Base-by-base conservation (phyloP, 1,140 invertebrate species). In the Lepidurus arcticus region DNA sequence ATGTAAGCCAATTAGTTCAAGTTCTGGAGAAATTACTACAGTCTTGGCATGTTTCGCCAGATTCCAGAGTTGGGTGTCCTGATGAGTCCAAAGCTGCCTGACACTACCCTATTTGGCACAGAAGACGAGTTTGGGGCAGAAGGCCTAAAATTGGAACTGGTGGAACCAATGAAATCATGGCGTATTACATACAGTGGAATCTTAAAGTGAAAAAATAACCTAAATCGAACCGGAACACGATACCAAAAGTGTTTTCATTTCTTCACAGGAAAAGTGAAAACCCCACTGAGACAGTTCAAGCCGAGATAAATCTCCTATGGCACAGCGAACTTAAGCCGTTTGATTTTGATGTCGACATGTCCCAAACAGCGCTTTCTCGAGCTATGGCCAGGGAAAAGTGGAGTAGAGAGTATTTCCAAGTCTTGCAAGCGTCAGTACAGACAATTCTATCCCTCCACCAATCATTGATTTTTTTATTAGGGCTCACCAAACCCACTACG, bases 401-500 rank as follows among this genome's bases (percentile, higher is more conserved):
- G 90, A 89, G 87, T n/a, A 80, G 82, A 34, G 85, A 89, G 74
- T 91, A 90, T 82, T 92, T 92, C 83, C 83, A 89, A 78, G 84
- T 86, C 73, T 83, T 92, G 9, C 86, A 90, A 85, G 86, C 85
- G 90, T 91, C 85, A 84, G 83, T 81, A 80, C 75, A 34, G 75
- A 76, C 26, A 73, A 74, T 79, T 47, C 81, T 81, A 73, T 77
- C 79, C 24, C 43, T 65, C 13, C 73, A 65, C 43, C 76, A 1
- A 6, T 80, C 76, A 74, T 73, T 75, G 75, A 65, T 79, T 76
- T 79, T 79, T 79, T 45, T 80, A 86, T 80, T 81, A 91, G 90
- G 75, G 85, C 88, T n/a, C 90, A 91, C 83, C 91, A 92, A 84
- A 90, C 89, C 4, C 91, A 92, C 83, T 92, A 92, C 82, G 91